Evolutionary conservation across 2,113 vertebrate genomes (phyloP).

Genomic region (Orthonyx spaldingii): DNA sequence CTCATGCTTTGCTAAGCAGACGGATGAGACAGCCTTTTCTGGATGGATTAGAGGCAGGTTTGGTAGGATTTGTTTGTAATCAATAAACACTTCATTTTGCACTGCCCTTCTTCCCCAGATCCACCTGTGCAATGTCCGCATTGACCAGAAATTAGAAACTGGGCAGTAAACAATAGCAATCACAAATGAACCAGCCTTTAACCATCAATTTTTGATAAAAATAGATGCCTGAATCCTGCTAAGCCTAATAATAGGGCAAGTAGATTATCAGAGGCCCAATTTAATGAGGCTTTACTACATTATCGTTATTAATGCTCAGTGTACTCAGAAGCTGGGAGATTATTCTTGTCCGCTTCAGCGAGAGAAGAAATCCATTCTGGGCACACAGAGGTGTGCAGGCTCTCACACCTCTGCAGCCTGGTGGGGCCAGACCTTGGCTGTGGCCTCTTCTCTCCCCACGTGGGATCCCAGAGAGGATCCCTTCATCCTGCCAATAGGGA

Average conservation of each 20-base stretch:
- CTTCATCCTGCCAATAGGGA: neutral
- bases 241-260: constrained; percentile 54
- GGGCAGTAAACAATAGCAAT: constrained; percentile 16
- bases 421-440: neutral
- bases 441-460: neutral
- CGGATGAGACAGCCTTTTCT: neutral
- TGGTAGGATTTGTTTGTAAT: neutral
- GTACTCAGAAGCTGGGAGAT: constrained; percentile 36
- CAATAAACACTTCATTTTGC: constrained; percentile 14
- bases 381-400: neutral
- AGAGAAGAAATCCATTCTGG: neutral
- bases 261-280: constrained; percentile 54
- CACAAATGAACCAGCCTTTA: constrained; percentile 14
- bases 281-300: constrained; percentile 62
- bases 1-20: neutral
- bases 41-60: neutral
- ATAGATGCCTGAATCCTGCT: constrained; percentile 55
- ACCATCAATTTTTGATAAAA: constrained; percentile 51
- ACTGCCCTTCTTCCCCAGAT: neutral
- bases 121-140: rapidly evolving
- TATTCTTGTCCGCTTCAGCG: constrained; percentile 5
- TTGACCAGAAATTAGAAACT: constrained; percentile 27
- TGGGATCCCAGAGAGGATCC: neutral
- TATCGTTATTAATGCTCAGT: constrained; percentile 46
- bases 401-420: neutral